Evolutionary conservation across 2,888 invertebrate species (phyloP), one percentile per base, ranked within the genome.

Genomic region (Drosophila affinis): DNA sequence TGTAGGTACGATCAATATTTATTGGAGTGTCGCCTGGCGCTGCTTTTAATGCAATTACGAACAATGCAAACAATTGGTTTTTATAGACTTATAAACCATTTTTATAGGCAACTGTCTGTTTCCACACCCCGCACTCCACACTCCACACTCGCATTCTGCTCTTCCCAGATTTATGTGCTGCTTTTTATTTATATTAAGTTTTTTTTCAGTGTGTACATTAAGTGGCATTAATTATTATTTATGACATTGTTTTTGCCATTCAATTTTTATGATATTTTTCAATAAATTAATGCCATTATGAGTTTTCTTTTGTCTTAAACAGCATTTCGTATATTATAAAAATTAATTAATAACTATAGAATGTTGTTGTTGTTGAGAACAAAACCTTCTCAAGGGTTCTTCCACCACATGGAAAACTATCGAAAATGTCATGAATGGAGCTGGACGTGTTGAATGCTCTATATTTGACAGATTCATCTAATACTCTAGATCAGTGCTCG

Each of bases 161-260:
- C 55, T 48, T 61, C 48, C 54, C 52, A 56, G 58, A 52, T 72
- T 56, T 34, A 24, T 64, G 21, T 60, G 47, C 70, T 48, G 68
- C 55, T 67, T 76, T 71, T 60, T 53, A 63, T 71, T 55, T 49
- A 45, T 58, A 54, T 59, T 57, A 29, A 58, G 52, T 75, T 62
- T 68, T 64, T 45, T 53, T 39, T 2, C 39, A 34, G 14, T 47
- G 68, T 62, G 46, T 51, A 53, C 59, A 68, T 73, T 67, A 74
- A 76, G 75, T 65, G 76, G 72, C 64, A 77, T 85, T 88, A 87
- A 89, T 88, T 89, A 85, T 85, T 89, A 89, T 88, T 88, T 88
- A 87, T 81, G 71, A 68, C 54, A 70, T 68, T 79, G 72, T 78
- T 83, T 62, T 75, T 76, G 72, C 69, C 75, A 73, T 69, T 75